Conservation (phyloP, 2,113 vertebrate genomes). For the Tenebrosternarchus preto region DNA sequence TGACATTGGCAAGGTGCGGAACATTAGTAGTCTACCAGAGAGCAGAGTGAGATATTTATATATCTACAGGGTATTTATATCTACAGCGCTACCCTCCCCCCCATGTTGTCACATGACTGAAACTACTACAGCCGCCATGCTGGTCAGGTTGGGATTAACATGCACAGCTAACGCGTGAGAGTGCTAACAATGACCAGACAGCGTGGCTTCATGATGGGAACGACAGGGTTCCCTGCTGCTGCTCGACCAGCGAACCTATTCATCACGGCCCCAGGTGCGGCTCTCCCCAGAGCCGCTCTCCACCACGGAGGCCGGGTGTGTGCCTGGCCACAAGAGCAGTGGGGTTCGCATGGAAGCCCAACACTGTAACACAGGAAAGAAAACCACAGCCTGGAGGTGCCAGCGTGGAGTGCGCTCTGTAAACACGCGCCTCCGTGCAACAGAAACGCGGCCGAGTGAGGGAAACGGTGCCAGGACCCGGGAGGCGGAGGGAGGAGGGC, state of each 20-base stretch:
- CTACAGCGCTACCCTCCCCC: too few relatives aligned
- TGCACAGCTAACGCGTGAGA: background rate
- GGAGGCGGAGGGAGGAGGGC: constrained; percentile 42
- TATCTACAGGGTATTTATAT: too few relatives aligned
- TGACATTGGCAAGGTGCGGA: background rate
- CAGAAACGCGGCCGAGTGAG: constrained; percentile 49
- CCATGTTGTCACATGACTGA: constrained; percentile 5
- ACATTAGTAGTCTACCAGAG: background rate
- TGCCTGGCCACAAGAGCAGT: too few relatives aligned
- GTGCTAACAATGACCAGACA: background rate
- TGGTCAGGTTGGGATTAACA: background rate
- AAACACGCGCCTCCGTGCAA: constrained; percentile 44
- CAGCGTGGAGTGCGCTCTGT: constrained; percentile 44
- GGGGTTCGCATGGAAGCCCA: constrained; percentile 33
- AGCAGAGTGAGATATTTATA: constrained; percentile 11
- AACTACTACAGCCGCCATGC: background rate
- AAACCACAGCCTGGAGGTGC: constrained; percentile 39
- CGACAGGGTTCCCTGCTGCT: background rate
- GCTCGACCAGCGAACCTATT: constrained; percentile 4
- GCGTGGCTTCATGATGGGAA: background rate
- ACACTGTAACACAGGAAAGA: constrained; percentile 40
- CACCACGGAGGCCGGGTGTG: too few relatives aligned
- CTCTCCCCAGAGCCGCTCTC: too few relatives aligned
- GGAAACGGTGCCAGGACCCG: constrained; percentile 44
- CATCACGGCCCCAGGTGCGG: background rate